Evolutionary conservation across 53 echinoderm and acorn worm genomes (phyloP), one percentile per base, ranked within the genome.

Genomic region (Crossaster papposus): DNA sequence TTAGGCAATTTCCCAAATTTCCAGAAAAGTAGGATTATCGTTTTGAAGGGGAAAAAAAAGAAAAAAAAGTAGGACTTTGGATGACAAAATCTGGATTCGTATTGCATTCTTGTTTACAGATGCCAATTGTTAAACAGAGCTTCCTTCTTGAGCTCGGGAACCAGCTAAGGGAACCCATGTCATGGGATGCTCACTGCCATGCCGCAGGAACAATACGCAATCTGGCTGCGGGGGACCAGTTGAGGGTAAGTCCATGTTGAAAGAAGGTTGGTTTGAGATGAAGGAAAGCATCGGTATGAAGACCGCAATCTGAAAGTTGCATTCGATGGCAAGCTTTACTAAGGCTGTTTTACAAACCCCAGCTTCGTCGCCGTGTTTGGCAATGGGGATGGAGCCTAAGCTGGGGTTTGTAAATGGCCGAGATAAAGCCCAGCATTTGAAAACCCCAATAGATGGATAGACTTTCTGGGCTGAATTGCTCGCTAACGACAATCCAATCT

Each of bases 131-230:
- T 8, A 68, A 89, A 62, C 84, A 97, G 31, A 94, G 95, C 18
- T 95, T 97, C 68, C 81, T 97, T 31, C 38, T 78, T 24, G 94
- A 97, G 72, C 54, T 97, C 2, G 90, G 94, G 38, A 54, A 44
- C n/a, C 73, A 92, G 20, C 88, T 95, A 51, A 91, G 93, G 63
- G 95, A 97, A 30, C 95, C 95, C 8, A 94, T 94, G 81, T 73
- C 90, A 26, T 94, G 94, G 94, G 97, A 96, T 34, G 94, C 95
- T 29, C 96, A 95, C 37, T 97, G 97, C 74, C 97, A 97, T 50
- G 95, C 97, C 14, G 97, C 97, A 15, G 97, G 97, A 12, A 97
- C 97, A 32, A 64, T 97, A 80, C 91, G 97, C 13, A 97, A 97
- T 64, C 78, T 97, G 34, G 97, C 95, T 70, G 97, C 97, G 32